Percentiles rank a stretch among this genome's conserved stretches.
These are phyloP conservation scores for Pantelozetes paolii DNA, from an alignment of 2,888 invertebrate genomes.

Conservation along the genomic window DNA sequence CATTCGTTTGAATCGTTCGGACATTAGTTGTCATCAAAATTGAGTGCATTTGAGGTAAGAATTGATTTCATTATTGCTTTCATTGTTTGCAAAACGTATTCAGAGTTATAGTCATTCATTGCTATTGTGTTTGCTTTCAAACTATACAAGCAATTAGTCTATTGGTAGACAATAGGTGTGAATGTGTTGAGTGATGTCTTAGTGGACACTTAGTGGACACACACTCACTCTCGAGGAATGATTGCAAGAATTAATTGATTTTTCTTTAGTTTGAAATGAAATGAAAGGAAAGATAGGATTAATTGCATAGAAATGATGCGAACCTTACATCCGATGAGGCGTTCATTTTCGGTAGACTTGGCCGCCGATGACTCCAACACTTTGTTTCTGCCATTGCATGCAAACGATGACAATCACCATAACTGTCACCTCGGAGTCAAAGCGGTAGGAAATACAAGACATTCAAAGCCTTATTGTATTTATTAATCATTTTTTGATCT, in stretches of 20 bases:
- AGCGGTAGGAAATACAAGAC: slow-evolving; percentile 4
- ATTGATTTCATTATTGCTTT: background rate
- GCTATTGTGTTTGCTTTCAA: background rate
- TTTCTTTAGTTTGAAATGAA: too few relatives aligned
- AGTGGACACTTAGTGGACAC: too few relatives aligned
- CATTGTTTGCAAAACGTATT: background rate
- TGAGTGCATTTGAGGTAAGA: background rate
- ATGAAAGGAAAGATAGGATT: too few relatives aligned
- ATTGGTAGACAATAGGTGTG: too few relatives aligned
- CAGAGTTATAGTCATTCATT: background rate
- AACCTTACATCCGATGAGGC: slow-evolving; percentile 35
- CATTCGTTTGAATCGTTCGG: too few relatives aligned
- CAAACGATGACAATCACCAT: slow-evolving; percentile 31
- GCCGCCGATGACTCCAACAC: slow-evolving; percentile 41
- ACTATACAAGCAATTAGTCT: too few relatives aligned
- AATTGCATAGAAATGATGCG: slow-evolving; percentile 34
- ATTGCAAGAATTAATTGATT: too few relatives aligned
- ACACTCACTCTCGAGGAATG: too few relatives aligned
- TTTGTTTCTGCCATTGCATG: slow-evolving; percentile 35
- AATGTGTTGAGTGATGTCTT: too few relatives aligned
- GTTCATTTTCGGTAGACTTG: slow-evolving; percentile 40
- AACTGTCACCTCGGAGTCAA: background rate
- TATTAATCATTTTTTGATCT: too few relatives aligned
- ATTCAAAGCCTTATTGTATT: too few relatives aligned
- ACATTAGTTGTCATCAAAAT: background rate